Evolutionary conservation across 2,888 invertebrate genomes (phyloP).

Genomic region (Spilosoma lubricipeda): DNA sequence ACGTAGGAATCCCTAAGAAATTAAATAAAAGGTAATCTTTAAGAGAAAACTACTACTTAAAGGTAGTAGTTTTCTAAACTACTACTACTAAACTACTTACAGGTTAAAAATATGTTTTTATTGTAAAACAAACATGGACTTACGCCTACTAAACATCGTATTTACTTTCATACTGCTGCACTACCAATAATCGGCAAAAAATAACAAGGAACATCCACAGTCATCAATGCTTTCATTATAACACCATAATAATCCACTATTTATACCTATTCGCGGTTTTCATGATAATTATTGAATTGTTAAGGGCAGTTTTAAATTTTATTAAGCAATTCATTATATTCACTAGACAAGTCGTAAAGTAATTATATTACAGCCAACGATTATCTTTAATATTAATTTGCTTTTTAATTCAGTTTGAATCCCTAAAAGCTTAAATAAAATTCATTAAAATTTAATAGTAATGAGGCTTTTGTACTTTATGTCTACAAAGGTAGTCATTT

Average conservation of each 20-base stretch:
- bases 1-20: no score
- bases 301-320: constrained; percentile 10
- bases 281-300: constrained; percentile 18
- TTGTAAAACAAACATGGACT: no score
- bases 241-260: constrained; percentile 21
- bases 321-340: constrained; percentile 18
- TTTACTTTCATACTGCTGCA: no score
- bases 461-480: not conserved
- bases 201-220: constrained; percentile 14
- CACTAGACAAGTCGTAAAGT: constrained; percentile 7
- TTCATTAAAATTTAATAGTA: constrained; percentile 1
- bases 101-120: no score
- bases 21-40: no score
- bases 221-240: constrained; percentile 26
- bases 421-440: not conserved
- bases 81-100: no score
- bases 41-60: no score
- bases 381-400: constrained; percentile 1
- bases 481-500: constrained; percentile 22
- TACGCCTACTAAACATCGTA: no score
- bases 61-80: no score
- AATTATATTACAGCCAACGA: not conserved
- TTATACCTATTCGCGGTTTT: constrained; percentile 3
- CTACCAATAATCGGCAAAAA: constrained; percentile 8
- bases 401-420: not conserved